Evolutionary conservation across 2,797 vertebrate genomes (phyloP).

Genomic region (Acanthornis magna): DNA sequence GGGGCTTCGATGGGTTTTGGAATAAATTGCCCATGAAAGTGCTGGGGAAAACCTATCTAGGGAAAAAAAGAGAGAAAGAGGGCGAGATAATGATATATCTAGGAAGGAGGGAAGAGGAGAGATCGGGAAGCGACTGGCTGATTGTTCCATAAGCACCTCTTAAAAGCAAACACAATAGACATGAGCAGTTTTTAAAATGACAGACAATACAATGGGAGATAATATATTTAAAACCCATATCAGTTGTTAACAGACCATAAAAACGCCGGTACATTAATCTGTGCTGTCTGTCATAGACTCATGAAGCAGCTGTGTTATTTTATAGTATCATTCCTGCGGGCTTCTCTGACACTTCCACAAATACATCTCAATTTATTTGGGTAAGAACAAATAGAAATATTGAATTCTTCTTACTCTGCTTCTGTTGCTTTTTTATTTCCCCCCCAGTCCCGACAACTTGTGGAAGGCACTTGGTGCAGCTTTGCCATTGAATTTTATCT

Average conservation of each 20-base stretch:
- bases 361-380: conserved; percentile 78
- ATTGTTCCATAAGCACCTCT: conserved; percentile 68
- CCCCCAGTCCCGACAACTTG: not conserved
- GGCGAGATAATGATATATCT: not conserved
- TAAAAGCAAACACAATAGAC: conserved; percentile 74
- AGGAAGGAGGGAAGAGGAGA: conserved; percentile 15
- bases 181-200: conserved; percentile 74
- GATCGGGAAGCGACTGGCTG: conserved; percentile 43
- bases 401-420: not conserved
- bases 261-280: conserved; percentile 76
- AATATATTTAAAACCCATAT: conserved; percentile 82
- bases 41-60: conserved; percentile 43
- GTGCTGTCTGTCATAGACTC: conserved; percentile 73
- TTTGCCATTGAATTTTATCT: not conserved
- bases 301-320: conserved; percentile 72
- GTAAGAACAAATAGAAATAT: conserved; percentile 70
- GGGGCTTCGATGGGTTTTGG: conserved; percentile 25
- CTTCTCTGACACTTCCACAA: conserved; percentile 70
- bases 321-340: conserved; percentile 69
- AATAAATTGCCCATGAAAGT: conserved; percentile 71
- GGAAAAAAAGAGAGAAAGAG: not conserved
- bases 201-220: conserved; percentile 77
- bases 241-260: conserved; percentile 81
- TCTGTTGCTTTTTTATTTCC: not conserved
- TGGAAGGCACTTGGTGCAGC: not conserved